These are phyloP conservation scores for Lepus europaeus DNA, from an alignment of 2,113 vertebrate species.

Conservation along the genomic window DNA sequence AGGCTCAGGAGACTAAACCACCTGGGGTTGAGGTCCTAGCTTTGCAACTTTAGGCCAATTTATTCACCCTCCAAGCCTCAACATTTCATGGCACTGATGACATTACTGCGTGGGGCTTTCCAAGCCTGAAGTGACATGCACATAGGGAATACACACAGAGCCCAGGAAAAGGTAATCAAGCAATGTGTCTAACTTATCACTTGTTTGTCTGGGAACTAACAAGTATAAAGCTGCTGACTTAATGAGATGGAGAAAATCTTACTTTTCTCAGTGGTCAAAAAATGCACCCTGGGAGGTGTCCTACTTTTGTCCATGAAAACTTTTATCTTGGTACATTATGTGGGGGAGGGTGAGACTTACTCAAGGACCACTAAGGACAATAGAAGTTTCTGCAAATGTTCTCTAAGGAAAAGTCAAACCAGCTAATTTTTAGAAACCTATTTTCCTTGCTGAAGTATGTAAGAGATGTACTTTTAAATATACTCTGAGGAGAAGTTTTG, in stretches of 20 bases:
- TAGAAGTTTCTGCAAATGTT: neutral
- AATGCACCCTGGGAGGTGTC: neutral
- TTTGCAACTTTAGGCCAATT: neutral
- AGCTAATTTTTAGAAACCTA: neutral
- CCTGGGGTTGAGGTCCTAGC: neutral
- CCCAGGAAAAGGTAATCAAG: neutral
- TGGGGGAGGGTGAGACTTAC: neutral
- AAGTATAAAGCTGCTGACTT: neutral
- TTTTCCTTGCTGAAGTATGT: conserved; percentile 30
- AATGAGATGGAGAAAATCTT: conserved; percentile 20
- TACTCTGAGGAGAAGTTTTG: neutral
- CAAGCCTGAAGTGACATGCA: neutral
- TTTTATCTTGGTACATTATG: conserved; percentile 30
- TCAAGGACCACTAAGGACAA: neutral
- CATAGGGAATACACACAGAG: neutral
- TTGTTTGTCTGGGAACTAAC: conserved; percentile 7
- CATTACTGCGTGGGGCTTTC: neutral
- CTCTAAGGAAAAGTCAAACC: neutral
- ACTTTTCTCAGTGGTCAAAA: conserved; percentile 8
- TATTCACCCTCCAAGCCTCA: neutral
- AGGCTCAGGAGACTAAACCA: neutral
- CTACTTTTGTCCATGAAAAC: neutral
- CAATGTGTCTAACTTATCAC: neutral
- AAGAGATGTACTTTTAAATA: neutral
- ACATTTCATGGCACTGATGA: neutral